Conservation (phyloP, 64 coral and sea anemone genomes). For the Dendrophyllia cribrosa region DNA sequence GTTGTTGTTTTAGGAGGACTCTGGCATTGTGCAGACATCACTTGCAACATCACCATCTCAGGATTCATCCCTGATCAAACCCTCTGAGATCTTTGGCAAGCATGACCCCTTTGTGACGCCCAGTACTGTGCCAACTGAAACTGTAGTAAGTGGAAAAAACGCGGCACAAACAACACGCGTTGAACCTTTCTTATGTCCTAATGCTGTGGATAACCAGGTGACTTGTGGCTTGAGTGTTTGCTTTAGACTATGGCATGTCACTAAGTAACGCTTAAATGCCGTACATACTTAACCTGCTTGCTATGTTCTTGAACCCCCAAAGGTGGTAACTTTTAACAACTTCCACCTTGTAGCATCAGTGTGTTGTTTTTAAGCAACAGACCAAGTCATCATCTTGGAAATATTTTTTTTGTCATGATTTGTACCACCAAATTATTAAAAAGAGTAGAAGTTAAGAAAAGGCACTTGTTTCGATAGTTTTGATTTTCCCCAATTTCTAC, state of each 20-base stretch:
- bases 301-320: not conserved
- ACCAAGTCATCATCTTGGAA: too few relatives aligned
- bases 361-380: not conserved
- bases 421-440: too few relatives aligned
- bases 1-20: conserved; percentile 83
- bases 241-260: conserved; percentile 43
- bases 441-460: too few relatives aligned
- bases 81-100: conserved; percentile 85
- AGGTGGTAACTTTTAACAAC: not conserved
- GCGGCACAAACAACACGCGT: conserved; percentile 69
- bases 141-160: conserved; percentile 81
- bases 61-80: conserved; percentile 78
- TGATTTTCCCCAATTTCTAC: too few relatives aligned
- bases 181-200: conserved; percentile 83
- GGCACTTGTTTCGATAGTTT: too few relatives aligned
- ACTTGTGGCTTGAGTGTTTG: conserved; percentile 60
- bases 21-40: conserved; percentile 78
- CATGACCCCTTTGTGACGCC: conserved; percentile 82
- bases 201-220: conserved; percentile 85
- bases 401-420: too few relatives aligned
- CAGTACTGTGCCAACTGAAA: conserved; percentile 44
- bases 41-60: conserved; percentile 49
- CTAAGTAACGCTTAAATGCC: conserved; percentile 52
- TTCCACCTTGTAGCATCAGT: not conserved
- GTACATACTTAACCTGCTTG: not conserved